phyloP scores from a whole-genome alignment of 2,797 vertebrate species.

The Acanthurus tractus region DNA sequence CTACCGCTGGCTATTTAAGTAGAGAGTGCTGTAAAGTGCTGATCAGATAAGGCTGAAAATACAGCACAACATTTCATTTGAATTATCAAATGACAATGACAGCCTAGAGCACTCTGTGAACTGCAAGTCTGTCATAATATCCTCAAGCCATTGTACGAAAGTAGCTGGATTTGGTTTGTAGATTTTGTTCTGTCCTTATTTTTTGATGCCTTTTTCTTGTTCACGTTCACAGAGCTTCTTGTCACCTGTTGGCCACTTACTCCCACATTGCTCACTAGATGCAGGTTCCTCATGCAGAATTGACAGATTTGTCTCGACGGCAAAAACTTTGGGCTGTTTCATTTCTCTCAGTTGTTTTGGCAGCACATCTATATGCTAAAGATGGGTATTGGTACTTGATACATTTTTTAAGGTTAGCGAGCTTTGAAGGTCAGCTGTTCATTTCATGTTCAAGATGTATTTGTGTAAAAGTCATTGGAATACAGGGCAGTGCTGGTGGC shows the following conservation, averaged over 20 bases:
- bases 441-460: too few species aligned
- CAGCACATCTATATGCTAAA: not conserved
- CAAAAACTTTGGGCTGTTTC: not conserved
- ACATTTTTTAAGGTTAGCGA: too few species aligned
- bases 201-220: not conserved
- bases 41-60: constrained; percentile 40
- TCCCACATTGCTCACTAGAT: not conserved
- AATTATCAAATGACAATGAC: constrained; percentile 46
- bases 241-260: not conserved
- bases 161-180: constrained; percentile 1
- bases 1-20: constrained; percentile 53
- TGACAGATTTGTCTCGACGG: not conserved
- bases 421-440: too few species aligned
- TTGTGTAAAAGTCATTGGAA: too few species aligned
- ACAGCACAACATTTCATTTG: constrained; percentile 24
- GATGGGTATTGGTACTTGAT: too few species aligned
- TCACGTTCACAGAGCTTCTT: not conserved
- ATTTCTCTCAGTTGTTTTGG: not conserved
- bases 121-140: constrained; percentile 6
- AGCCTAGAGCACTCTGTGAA: constrained; percentile 7
- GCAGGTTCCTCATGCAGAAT: too few species aligned
- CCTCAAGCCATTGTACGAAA: constrained; percentile 13
- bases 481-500: too few species aligned
- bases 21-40: constrained; percentile 6
- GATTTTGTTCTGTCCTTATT: not conserved